These are phyloP conservation scores for Heliocidaris erythrogramma DNA, from an alignment of 35 echinoderm and acorn worm species.

Conservation along the genomic window DNA sequence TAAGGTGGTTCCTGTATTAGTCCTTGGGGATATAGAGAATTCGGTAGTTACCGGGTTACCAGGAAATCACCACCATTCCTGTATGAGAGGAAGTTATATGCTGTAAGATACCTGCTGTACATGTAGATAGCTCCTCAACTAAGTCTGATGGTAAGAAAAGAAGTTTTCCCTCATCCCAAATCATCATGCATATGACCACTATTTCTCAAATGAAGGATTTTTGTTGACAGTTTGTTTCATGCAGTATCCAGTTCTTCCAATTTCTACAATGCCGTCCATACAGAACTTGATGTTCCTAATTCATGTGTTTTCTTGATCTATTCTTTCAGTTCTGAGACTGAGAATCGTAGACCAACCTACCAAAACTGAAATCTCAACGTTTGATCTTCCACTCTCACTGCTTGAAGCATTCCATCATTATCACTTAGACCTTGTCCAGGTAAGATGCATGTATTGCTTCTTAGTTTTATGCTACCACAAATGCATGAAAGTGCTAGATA, in stretches of 20 bases:
- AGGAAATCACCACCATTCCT: not conserved
- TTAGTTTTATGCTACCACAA: too few species aligned
- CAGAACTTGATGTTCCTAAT: not conserved
- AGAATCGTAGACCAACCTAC: constrained; percentile 43
- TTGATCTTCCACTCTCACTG: constrained; percentile 45
- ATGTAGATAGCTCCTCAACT: not conserved
- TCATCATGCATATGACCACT: too few species aligned
- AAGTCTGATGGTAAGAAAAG: not conserved
- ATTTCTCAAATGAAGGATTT: too few species aligned
- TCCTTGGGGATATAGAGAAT: too few species aligned
- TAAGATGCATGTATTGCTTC: not conserved
- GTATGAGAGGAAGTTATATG: not conserved
- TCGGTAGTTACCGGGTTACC: too few species aligned
- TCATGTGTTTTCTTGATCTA: not conserved
- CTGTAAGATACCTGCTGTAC: not conserved
- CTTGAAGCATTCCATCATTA: constrained; percentile 74
- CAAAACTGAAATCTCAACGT: constrained; percentile 26
- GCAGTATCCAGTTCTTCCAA: too few species aligned
- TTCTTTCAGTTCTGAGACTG: constrained; percentile 36
- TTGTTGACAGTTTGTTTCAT: too few species aligned
- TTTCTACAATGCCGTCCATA: too few species aligned
- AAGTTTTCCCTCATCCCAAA: not conserved
- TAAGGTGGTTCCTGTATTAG: too few species aligned
- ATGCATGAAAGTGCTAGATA: too few species aligned
- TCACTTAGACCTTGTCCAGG: constrained; percentile 74